A percentile compares a stretch with the other conserved stretches of the same genome.
Conservation (phyloP, 2,888 invertebrate genomes). For the Agrypnus murinus region DNA sequence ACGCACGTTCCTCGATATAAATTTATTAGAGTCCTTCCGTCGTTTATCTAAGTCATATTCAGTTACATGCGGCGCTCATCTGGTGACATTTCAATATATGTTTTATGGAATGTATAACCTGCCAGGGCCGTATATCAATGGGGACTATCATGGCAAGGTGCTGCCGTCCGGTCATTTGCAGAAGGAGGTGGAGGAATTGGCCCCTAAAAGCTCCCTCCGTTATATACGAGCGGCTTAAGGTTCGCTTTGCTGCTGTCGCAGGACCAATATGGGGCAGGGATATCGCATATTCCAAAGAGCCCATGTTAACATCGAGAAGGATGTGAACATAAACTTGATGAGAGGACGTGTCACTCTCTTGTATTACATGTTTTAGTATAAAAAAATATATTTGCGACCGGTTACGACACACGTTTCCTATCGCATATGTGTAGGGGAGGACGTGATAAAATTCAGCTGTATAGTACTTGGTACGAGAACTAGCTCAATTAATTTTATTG, state of each 20-base stretch:
- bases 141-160: conserved; percentile 71
- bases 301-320: conserved; percentile 51
- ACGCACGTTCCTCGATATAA: conserved; percentile 47
- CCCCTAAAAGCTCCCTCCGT: conserved; percentile 49
- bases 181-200: conserved; percentile 49
- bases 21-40: conserved; percentile 58
- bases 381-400: conserved; percentile 42
- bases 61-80: conserved; percentile 64
- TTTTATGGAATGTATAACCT: conserved; percentile 71
- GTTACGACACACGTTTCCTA: conserved; percentile 28
- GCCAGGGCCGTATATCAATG: conserved; percentile 69
- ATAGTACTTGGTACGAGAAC: no score
- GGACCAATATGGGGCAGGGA: conserved; percentile 51
- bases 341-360: conserved; percentile 50
- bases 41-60: conserved; percentile 65
- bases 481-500: no score
- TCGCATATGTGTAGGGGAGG: conserved; percentile 22
- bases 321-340: conserved; percentile 51
- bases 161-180: conserved; percentile 61
- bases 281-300: conserved; percentile 51
- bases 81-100: conserved; percentile 69
- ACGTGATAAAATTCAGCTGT: conserved; percentile 41
- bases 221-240: conserved; percentile 54
- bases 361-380: conserved; percentile 49
- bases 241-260: conserved; percentile 49